Evolutionary conservation across 1,140 invertebrate species (phyloP).

Genomic region (Drosophila repletoides): DNA sequence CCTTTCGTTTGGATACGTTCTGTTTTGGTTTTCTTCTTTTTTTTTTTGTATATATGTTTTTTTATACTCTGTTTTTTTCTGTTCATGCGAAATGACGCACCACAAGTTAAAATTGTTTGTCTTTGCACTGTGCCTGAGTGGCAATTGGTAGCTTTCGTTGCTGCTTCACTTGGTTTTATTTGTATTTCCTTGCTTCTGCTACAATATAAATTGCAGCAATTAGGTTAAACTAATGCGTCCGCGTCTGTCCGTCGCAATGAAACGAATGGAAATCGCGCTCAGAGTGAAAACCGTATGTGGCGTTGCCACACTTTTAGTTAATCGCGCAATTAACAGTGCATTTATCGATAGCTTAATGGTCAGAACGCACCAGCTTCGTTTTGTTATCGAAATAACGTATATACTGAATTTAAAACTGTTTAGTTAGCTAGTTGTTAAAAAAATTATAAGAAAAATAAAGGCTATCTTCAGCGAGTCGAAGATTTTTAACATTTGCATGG

Average conservation of each 20-base stretch:
- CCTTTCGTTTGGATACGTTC: constrained; percentile 23
- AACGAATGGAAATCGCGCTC: constrained; percentile 36
- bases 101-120: not conserved
- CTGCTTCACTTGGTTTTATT: constrained; percentile 23
- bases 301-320: constrained; percentile 21
- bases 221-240: constrained; percentile 28
- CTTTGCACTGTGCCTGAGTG: constrained; percentile 28
- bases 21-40: not conserved
- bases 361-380: not conserved
- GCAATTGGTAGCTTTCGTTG: constrained; percentile 13
- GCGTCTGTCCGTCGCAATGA: constrained; percentile 29
- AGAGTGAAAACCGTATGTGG: not conserved
- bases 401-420: no score
- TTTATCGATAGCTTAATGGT: not conserved
- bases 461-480: no score
- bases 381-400: constrained; percentile 9
- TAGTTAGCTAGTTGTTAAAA: not conserved
- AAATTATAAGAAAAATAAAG: no score
- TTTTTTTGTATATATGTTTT: no score
- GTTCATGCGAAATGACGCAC: constrained; percentile 22
- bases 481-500: no score
- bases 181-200: constrained; percentile 35
- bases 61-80: constrained; percentile 9
- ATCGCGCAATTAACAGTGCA: no score
- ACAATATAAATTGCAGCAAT: constrained; percentile 16